Percentiles rank a stretch among this genome's conserved stretches.
phyloP scores from a whole-genome alignment of 2,888 invertebrate species.

The Rhamnusium bicolor region DNA sequence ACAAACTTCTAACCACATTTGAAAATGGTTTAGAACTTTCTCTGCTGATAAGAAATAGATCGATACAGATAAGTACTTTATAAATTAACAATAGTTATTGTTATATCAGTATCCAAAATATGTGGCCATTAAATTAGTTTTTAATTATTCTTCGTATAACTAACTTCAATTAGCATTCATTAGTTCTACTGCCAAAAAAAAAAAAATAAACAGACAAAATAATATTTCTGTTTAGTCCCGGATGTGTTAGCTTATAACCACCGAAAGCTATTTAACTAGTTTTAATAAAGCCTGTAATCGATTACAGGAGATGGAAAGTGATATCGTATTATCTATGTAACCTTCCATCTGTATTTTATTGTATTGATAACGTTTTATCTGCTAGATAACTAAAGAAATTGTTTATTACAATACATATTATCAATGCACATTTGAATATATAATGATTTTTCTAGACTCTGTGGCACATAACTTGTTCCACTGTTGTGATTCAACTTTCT shows the following conservation, averaged over 20 bases:
- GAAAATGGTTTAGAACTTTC: too few relatives aligned
- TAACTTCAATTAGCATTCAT: neutral
- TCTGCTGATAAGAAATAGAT: too few relatives aligned
- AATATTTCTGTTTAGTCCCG: neutral
- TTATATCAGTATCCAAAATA: too few relatives aligned
- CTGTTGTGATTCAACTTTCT: conserved; percentile 17
- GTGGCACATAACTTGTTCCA: conserved; percentile 17
- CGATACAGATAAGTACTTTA: too few relatives aligned
- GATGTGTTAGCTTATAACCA: neutral
- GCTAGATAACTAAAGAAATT: neutral
- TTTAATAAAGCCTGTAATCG: conserved; percentile 9
- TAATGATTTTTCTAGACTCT: conserved; percentile 20
- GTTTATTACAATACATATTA: neutral
- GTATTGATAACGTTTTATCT: conserved; percentile 11
- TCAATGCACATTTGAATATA: conserved; percentile 10
- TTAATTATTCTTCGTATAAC: neutral
- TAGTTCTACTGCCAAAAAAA: too few relatives aligned
- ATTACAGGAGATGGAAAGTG: conserved; percentile 15
- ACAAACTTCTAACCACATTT: too few relatives aligned
- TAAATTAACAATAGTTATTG: too few relatives aligned
- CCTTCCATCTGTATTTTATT: conserved; percentile 30
- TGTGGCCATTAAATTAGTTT: too few relatives aligned
- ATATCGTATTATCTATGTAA: conserved; percentile 15
- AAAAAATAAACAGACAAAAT: neutral
- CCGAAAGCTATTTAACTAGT: conserved; percentile 6